Conservation (phyloP, 2,888 invertebrate species). For the Amphipoea lucens region DNA sequence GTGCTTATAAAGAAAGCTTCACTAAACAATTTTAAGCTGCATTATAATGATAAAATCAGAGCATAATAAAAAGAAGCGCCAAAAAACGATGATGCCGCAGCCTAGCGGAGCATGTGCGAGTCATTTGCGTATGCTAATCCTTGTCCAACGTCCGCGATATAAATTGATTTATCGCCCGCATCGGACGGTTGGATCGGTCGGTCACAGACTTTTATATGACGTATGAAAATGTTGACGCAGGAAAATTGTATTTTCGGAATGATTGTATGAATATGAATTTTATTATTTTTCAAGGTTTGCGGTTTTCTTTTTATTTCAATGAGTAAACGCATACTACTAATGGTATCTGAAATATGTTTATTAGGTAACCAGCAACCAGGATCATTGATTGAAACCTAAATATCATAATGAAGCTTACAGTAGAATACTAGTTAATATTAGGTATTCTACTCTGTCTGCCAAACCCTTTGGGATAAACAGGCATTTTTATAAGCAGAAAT, state of each 20-base stretch:
- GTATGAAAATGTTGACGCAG: slow-evolving; percentile 45
- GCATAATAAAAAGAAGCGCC: slow-evolving; percentile 43
- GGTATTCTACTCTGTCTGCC: background rate
- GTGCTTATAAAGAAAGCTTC: background rate
- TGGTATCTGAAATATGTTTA: background rate
- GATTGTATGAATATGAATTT: background rate
- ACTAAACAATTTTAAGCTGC: background rate
- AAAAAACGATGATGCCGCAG: slow-evolving; percentile 46
- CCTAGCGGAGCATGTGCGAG: slow-evolving; percentile 53
- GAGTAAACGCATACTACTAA: background rate
- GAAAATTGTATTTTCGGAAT: slow-evolving; percentile 16
- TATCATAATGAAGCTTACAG: background rate
- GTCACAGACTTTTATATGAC: slow-evolving; percentile 44
- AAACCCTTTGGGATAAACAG: background rate
- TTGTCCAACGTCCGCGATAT: slow-evolving; percentile 50
- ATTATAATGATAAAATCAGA: slow-evolving; percentile 36
- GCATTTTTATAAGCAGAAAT: background rate
- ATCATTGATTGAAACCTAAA: background rate
- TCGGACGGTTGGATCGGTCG: slow-evolving; percentile 41
- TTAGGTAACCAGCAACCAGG: background rate
- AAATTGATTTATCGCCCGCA: slow-evolving; percentile 66
- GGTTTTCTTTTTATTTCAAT: background rate
- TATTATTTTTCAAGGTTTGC: background rate
- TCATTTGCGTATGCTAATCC: slow-evolving; percentile 68
- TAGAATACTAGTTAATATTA: background rate